These are phyloP conservation scores for Pseudocheirus occidentalis DNA, from an alignment of 2,797 vertebrate species.

Conservation along the genomic window DNA sequence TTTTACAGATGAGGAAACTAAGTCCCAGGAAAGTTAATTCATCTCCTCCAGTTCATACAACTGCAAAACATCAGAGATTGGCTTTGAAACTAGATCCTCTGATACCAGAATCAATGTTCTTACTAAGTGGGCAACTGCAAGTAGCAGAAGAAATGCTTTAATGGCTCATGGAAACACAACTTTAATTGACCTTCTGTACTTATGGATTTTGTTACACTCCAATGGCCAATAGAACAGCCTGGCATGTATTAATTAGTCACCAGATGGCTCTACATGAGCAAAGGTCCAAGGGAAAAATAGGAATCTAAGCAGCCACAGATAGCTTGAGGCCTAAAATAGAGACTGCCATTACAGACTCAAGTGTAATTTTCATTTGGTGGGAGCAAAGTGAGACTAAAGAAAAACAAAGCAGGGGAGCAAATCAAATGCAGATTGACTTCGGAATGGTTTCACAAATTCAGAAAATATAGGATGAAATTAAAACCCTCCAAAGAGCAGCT, in stretches of 20 bases:
- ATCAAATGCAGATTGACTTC: neutral
- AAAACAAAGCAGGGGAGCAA: neutral
- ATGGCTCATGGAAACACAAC: neutral
- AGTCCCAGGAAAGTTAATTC: neutral
- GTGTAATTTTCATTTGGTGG: neutral
- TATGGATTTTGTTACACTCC: neutral
- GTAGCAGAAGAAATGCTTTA: neutral
- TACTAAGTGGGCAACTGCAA: neutral
- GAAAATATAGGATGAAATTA: slow-evolving; percentile 1
- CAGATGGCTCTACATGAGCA: neutral
- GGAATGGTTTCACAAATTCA: neutral
- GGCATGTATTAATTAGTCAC: neutral
- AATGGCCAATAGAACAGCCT: neutral
- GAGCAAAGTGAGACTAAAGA: slow-evolving; percentile 35
- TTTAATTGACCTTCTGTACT: neutral
- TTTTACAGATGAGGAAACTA: neutral
- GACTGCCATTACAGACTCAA: neutral
- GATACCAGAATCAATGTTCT: neutral
- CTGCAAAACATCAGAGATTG: neutral
- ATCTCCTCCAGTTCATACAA: neutral
- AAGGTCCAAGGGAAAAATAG: slow-evolving; percentile 1
- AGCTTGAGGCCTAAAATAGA: neutral
- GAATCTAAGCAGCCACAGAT: neutral
- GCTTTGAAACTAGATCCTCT: neutral
- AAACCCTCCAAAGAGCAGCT: neutral